phyloP scores from a whole-genome alignment of 2,113 vertebrate species.

The Halcyon malimbica region DNA sequence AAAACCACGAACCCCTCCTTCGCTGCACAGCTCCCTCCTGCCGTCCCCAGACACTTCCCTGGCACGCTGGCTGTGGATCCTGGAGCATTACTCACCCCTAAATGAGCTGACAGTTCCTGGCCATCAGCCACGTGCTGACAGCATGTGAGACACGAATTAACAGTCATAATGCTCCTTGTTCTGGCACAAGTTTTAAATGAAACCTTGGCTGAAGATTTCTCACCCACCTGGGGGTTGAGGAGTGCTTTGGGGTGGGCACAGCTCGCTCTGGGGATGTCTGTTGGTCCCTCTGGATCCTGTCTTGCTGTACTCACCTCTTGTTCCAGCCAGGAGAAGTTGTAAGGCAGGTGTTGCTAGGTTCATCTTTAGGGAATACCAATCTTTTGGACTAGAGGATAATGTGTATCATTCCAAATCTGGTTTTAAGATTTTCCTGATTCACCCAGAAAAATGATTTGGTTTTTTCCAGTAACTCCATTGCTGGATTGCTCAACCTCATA shows the following conservation, averaged over 20 bases:
- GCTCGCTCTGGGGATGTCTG: background rate
- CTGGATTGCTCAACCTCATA: background rate
- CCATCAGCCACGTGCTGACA: background rate
- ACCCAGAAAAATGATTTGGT: background rate
- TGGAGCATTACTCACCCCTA: background rate
- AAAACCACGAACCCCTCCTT: background rate
- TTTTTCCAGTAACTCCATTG: fast-evolving
- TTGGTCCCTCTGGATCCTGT: background rate
- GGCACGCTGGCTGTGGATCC: background rate
- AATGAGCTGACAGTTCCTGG: background rate
- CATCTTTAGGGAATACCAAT: background rate
- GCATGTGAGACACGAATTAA: background rate
- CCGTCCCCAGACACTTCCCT: background rate
- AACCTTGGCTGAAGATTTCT: background rate
- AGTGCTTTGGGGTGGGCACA: background rate
- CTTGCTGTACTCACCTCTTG: background rate
- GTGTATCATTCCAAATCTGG: background rate
- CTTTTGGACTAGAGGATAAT: background rate
- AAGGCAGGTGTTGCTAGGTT: background rate
- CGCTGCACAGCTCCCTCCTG: background rate
- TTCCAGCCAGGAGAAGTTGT: background rate
- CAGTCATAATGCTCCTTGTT: background rate
- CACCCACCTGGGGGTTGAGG: fast-evolving
- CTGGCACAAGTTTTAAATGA: background rate
- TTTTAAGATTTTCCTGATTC: background rate